These are phyloP conservation scores for Yponomeuta evonymella DNA, from an alignment of 2,888 invertebrate species.

Conservation along the genomic window DNA sequence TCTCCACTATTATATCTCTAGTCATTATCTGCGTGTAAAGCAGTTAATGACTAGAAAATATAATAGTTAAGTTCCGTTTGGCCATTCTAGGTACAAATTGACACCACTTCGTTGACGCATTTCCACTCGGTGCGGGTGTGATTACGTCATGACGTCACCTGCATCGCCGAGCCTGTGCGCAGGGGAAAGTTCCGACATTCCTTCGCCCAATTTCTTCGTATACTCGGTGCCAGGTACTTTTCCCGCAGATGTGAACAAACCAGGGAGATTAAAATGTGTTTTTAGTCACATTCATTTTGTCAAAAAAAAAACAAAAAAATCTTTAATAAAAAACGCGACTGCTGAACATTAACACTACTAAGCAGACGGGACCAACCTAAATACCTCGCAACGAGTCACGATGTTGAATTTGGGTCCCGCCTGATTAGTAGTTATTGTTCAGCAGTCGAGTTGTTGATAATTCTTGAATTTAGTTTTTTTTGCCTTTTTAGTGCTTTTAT, in stretches of 20 bases:
- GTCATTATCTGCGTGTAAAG: neutral
- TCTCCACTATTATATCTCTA: no score
- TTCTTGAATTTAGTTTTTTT: no score
- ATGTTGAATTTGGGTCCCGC: no score
- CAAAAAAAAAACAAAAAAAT: no score
- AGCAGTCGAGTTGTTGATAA: no score
- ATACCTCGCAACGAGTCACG: no score
- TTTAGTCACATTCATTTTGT: no score
- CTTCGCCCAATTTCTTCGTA: conserved; percentile 22
- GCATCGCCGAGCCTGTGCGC: conserved; percentile 20
- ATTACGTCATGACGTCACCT: conserved; percentile 34
- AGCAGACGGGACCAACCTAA: no score
- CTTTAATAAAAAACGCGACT: no score
- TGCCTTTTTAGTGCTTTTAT: no score
- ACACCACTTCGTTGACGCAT: neutral
- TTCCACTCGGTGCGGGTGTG: conserved; percentile 17
- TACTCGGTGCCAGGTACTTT: neutral
- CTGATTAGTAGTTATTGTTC: no score
- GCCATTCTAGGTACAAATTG: neutral
- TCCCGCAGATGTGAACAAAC: neutral
- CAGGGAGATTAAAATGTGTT: neutral
- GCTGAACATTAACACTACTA: no score
- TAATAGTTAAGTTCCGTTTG: neutral
- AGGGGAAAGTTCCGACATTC: conserved; percentile 50
- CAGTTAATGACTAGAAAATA: neutral